phyloP scores from a whole-genome alignment of 2,888 invertebrate species.

The Cheilosia pagana region DNA sequence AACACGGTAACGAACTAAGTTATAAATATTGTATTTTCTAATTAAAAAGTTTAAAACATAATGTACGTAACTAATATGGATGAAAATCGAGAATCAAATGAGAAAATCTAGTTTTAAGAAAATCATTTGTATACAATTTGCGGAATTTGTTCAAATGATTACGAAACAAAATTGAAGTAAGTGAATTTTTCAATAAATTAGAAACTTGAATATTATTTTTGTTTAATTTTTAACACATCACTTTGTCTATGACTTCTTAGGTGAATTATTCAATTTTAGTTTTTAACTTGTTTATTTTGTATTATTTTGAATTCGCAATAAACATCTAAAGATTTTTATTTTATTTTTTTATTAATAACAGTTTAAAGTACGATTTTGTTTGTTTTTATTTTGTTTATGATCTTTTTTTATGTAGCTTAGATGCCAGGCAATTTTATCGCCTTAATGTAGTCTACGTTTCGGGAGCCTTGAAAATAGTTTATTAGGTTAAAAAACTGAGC shows the following conservation, averaged over 20 bases:
- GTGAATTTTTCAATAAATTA: slow-evolving; percentile 10
- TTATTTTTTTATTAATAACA: slow-evolving; percentile 48
- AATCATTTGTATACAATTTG: slow-evolving; percentile 30
- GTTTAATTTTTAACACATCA: slow-evolving; percentile 5
- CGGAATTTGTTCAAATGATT: not conserved
- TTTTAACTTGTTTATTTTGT: slow-evolving; percentile 28
- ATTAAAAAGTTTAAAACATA: slow-evolving; percentile 8
- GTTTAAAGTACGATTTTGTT: slow-evolving; percentile 15
- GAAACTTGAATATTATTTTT: slow-evolving; percentile 1
- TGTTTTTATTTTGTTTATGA: not conserved
- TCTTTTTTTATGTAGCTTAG: no score
- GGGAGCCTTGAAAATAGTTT: no score
- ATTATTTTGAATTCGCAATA: slow-evolving; percentile 39
- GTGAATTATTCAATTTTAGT: slow-evolving; percentile 41
- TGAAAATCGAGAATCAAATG: slow-evolving; percentile 8
- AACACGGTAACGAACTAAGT: slow-evolving; percentile 24
- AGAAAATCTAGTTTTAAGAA: slow-evolving; percentile 54
- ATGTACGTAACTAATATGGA: slow-evolving; percentile 16
- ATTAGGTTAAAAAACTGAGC: no score
- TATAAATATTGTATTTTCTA: slow-evolving; percentile 17
- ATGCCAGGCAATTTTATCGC: no score
- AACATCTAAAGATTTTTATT: slow-evolving; percentile 13
- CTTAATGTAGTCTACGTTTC: no score
- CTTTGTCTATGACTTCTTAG: slow-evolving; percentile 20
- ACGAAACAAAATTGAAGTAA: slow-evolving; percentile 10